Conservation (phyloP, 2,113 vertebrate genomes). For the Scartelaos histophorus region DNA sequence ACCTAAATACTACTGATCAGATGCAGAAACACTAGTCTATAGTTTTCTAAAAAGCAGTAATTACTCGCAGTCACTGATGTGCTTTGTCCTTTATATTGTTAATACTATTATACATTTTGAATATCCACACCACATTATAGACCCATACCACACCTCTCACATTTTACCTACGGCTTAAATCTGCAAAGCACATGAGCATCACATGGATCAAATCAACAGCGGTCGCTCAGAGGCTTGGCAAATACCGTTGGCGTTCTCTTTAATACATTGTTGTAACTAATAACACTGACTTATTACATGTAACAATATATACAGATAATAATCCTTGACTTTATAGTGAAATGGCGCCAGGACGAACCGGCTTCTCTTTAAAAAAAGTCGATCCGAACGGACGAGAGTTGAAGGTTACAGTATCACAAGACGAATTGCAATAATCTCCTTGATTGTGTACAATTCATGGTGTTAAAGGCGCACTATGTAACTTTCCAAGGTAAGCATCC, state of each 20-base stretch:
- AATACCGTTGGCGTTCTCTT: conserved; percentile 42
- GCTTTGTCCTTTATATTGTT: background rate
- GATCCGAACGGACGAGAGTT: conserved; percentile 27
- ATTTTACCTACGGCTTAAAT: background rate
- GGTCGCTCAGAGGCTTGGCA: conserved; percentile 23
- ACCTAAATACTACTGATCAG: background rate
- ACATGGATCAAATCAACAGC: conserved; percentile 28
- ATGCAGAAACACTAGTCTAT: background rate
- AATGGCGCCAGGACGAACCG: conserved; percentile 59
- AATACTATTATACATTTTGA: background rate
- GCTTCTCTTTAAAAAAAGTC: conserved; percentile 38
- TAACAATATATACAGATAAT: conserved; percentile 69
- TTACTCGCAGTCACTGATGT: background rate
- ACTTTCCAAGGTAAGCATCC: background rate
- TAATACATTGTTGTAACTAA: conserved; percentile 52
- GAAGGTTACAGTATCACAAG: conserved; percentile 53
- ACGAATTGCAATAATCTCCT: conserved; percentile 45
- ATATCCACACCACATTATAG: background rate
- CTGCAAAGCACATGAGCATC: conserved; percentile 7
- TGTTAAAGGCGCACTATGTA: background rate
- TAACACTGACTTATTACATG: conserved; percentile 66
- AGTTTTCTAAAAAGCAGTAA: too few species aligned
- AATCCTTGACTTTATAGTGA: conserved; percentile 33
- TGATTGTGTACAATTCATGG: conserved; percentile 38
- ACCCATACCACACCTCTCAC: background rate